Evolutionary conservation across 2,888 invertebrate genomes (phyloP), one percentile per base, ranked within the genome.

Genomic region (Mesorhabditis belari): DNA sequence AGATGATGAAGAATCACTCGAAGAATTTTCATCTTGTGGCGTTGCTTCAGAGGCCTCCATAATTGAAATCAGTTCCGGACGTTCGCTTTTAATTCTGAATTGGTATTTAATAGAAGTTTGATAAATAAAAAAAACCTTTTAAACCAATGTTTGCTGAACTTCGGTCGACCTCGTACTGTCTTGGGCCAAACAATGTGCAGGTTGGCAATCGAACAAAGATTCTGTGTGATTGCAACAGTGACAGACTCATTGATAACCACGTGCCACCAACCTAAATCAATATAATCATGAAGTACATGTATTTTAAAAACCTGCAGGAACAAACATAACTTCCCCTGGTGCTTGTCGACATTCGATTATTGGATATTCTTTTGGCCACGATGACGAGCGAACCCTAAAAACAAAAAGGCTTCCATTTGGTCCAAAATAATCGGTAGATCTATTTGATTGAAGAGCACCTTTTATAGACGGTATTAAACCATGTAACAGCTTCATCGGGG

Each of bases 171-270:
- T 50, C 93, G 87, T 3, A 91, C 90, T 3, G 77, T 77, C 57
- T 70, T 71, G 6, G 73, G 73, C 73, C 73, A 73, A 12, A 73
- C 95, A 17, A 95, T 87, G 0, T 94, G 92, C 82, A 98, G 94
- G 84, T 98, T 98, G 0, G 92, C 91, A 65, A 88, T 87, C 74
- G 94, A 93, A 81, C 83, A 83, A 82, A 95, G 98, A 84, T 98
- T 98, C 82, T 98, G 98, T 0, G 98, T 98, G 19, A 98, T 90
- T 12, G 98, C 98, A 54, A 98, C 88, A 0, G 98, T 96, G 67
- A 90, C 88, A 79, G 95, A 94, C 65, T 98, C 84, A 83, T 98
- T 98, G 28, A 98, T 85, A 17, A 99, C 98, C 23, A 99, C 98
- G 82, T 98, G 98, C 98, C 98, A 98, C 96, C 96, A 98, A 9